These are phyloP conservation scores for Pomatostomus ruficeps DNA, from an alignment of 2,113 vertebrate genomes.

Conservation along the genomic window DNA sequence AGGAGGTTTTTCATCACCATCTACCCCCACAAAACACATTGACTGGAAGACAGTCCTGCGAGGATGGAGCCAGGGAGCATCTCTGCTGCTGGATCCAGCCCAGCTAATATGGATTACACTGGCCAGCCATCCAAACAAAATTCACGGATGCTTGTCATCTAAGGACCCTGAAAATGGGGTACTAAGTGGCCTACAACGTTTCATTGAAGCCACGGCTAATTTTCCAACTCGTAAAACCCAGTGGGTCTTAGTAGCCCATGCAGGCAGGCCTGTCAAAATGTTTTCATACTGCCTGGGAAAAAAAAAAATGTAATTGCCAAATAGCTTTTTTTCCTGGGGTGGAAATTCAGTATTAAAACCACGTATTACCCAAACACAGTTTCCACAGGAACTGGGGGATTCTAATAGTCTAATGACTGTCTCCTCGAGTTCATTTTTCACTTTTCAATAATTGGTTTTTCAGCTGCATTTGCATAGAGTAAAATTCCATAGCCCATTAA, in stretches of 20 bases:
- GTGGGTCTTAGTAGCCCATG: background rate
- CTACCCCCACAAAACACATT: background rate
- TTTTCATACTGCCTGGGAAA: background rate
- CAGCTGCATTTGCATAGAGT: constrained; percentile 68
- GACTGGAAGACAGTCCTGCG: background rate
- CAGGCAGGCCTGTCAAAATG: constrained; percentile 30
- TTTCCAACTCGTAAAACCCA: background rate
- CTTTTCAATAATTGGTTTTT: constrained; percentile 72
- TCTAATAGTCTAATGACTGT: constrained; percentile 69
- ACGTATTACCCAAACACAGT: constrained; percentile 42
- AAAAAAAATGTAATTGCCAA: background rate
- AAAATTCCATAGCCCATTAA: constrained; percentile 69
- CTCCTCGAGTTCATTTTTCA: constrained; percentile 74
- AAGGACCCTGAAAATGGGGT: background rate
- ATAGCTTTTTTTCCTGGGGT: background rate
- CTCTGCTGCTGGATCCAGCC: background rate
- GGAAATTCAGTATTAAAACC: constrained; percentile 39
- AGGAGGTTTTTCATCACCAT: background rate
- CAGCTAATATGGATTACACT: background rate
- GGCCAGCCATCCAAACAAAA: background rate
- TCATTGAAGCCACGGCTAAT: background rate
- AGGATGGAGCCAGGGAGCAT: background rate
- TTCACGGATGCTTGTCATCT: background rate
- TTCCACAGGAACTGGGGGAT: constrained; percentile 59
- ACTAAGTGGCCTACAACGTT: constrained; percentile 6